A percentile compares a stretch with the other conserved stretches of the same genome.
phyloP scores from a whole-genome alignment of 2,113 vertebrate genomes.

The Ceratotherium simum region DNA sequence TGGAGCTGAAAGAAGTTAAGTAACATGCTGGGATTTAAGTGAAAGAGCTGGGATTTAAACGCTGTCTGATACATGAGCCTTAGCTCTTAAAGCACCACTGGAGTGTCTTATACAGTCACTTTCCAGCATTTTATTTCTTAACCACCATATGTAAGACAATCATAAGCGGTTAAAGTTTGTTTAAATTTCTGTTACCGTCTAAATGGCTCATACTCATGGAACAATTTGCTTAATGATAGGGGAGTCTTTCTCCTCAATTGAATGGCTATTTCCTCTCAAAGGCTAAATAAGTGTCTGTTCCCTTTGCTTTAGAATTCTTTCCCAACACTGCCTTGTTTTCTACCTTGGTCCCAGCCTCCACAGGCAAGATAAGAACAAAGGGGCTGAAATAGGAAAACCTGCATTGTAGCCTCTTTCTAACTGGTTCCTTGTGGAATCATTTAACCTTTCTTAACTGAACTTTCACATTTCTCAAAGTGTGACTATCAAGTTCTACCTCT shows the following conservation, averaged over 20 bases:
- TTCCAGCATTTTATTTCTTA: constrained; percentile 48
- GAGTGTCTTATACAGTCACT: background rate
- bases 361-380: background rate
- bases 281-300: background rate
- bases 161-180: constrained; percentile 48
- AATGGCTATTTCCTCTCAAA: constrained; percentile 31
- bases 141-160: constrained; percentile 31
- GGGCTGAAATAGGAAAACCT: background rate
- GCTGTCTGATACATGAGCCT: background rate
- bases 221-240: constrained; percentile 43
- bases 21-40: background rate
- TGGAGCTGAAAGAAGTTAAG: constrained; percentile 20
- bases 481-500: background rate
- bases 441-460: background rate
- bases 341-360: background rate
- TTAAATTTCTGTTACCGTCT: constrained; percentile 53
- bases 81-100: background rate
- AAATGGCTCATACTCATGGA: constrained; percentile 22
- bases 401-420: background rate
- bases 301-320: background rate
- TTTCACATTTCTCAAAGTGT: background rate
- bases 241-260: background rate
- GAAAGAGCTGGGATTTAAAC: constrained; percentile 41
- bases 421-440: background rate
- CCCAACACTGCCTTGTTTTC: background rate